Evolutionary conservation across 1,140 invertebrate species (phyloP).

Genomic region (Condylostylus longicornis): DNA sequence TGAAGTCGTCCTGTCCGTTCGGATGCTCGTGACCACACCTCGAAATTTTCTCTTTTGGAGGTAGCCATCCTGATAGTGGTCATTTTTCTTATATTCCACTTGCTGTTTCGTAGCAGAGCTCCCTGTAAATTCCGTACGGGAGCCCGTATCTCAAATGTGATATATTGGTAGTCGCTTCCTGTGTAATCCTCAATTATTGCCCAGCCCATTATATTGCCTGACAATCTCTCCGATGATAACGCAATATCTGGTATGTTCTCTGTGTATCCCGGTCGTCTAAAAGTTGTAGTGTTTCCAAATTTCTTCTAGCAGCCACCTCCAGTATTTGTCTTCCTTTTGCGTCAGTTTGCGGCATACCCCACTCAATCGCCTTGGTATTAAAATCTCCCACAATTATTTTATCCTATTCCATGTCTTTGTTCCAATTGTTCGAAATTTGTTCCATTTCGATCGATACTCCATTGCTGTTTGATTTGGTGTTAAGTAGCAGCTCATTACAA

Average conservation of each 20-base stretch:
- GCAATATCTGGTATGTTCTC: constrained; percentile 1
- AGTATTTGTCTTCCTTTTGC: constrained; percentile 9
- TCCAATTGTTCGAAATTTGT: too few relatives aligned
- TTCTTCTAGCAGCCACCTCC: constrained; percentile 12
- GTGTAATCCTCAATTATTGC: constrained; percentile 3
- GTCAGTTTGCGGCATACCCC: constrained; percentile 10
- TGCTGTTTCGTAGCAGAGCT: too few relatives aligned
- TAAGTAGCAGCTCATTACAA: constrained; percentile 4
- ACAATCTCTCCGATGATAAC: not conserved
- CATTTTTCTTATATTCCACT: too few relatives aligned
- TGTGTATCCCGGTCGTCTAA: not conserved
- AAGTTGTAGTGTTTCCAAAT: not conserved
- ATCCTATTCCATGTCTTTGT: too few relatives aligned
- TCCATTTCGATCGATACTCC: too few relatives aligned
- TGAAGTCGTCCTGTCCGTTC: too few relatives aligned
- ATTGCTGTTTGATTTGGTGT: constrained; percentile 4
- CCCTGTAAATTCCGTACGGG: too few relatives aligned
- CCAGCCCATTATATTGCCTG: not conserved
- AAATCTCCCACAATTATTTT: constrained; percentile 12
- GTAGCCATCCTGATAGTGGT: too few relatives aligned
- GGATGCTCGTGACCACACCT: too few relatives aligned
- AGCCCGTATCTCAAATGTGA: not conserved
- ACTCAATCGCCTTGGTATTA: constrained; percentile 13
- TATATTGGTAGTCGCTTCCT: constrained; percentile 4
- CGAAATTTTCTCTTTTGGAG: too few relatives aligned